phyloP scores from a whole-genome alignment of 2,888 invertebrate genomes.

The Globia sparganii region DNA sequence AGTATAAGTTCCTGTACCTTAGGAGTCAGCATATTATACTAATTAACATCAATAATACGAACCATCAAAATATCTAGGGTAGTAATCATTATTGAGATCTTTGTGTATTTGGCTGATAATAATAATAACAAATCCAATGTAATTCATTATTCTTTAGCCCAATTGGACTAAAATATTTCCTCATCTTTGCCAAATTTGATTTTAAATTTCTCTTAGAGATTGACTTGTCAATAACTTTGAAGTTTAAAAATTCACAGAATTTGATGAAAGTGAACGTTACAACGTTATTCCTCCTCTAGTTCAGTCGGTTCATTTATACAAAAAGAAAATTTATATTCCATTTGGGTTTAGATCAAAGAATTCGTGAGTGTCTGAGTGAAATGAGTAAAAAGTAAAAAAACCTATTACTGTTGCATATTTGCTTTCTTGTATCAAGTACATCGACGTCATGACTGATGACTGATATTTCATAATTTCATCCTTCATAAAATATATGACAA shows the following conservation, averaged over 20 bases:
- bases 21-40: too few species aligned
- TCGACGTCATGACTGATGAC: not conserved
- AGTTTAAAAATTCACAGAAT: constrained; percentile 19
- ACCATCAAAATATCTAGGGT: not conserved
- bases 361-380: constrained; percentile 15
- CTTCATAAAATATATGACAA: not conserved
- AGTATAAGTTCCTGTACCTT: too few species aligned
- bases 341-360: constrained; percentile 54
- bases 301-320: constrained; percentile 33
- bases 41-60: too few species aligned
- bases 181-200: constrained; percentile 36
- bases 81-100: constrained; percentile 1
- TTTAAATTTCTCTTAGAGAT: constrained; percentile 9
- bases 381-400: constrained; percentile 1
- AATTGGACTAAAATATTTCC: constrained; percentile 37
- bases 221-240: constrained; percentile 38
- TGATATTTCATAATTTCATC: not conserved
- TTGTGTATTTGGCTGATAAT: not conserved
- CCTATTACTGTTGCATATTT: not conserved
- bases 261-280: constrained; percentile 39
- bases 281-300: constrained; percentile 37
- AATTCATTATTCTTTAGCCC: constrained; percentile 34
- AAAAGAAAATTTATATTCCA: constrained; percentile 47
- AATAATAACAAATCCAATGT: constrained; percentile 18
- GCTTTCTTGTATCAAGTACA: not conserved